These are phyloP conservation scores for Apotomis capreana DNA, from an alignment of 2,888 invertebrate species.

Conservation along the genomic window DNA sequence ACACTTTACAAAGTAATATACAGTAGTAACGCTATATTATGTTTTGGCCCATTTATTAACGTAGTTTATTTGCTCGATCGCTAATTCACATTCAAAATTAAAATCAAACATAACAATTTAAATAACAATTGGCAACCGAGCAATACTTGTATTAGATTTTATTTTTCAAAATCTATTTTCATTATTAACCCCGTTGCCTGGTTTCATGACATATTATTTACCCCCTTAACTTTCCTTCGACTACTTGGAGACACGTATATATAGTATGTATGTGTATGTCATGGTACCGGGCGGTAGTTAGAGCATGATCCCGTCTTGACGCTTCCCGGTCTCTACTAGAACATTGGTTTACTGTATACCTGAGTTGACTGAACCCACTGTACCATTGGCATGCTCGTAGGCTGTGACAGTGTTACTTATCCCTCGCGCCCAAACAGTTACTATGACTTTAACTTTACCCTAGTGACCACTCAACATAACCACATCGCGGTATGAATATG, in stretches of 20 bases:
- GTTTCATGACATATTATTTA: slow-evolving; percentile 71
- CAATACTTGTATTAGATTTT: slow-evolving; percentile 66
- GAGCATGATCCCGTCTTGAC: slow-evolving; percentile 73
- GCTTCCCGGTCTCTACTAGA: slow-evolving; percentile 60
- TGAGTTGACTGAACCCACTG: slow-evolving; percentile 68
- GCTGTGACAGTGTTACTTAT: slow-evolving; percentile 81
- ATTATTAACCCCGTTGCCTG: slow-evolving; percentile 63
- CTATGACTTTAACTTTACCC: slow-evolving; percentile 66
- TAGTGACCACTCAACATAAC: slow-evolving; percentile 67
- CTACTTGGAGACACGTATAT: slow-evolving; percentile 35
- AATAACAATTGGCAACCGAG: slow-evolving; percentile 70
- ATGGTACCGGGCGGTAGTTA: slow-evolving; percentile 62
- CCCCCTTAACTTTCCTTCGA: slow-evolving; percentile 35
- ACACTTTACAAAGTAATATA: slow-evolving; percentile 78
- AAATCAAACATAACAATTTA: not conserved
- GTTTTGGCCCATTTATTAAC: slow-evolving; percentile 75
- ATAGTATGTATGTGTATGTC: slow-evolving; percentile 56
- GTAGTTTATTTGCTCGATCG: slow-evolving; percentile 74
- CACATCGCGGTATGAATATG: slow-evolving; percentile 80
- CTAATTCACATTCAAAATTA: slow-evolving; percentile 56
- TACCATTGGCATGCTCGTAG: slow-evolving; percentile 79
- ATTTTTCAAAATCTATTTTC: slow-evolving; percentile 64
- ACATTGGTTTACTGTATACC: slow-evolving; percentile 52
- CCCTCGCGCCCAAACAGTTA: slow-evolving; percentile 80
- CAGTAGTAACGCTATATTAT: slow-evolving; percentile 75